Conservation (phyloP, 2,888 invertebrate genomes). For the Unio pictorum region DNA sequence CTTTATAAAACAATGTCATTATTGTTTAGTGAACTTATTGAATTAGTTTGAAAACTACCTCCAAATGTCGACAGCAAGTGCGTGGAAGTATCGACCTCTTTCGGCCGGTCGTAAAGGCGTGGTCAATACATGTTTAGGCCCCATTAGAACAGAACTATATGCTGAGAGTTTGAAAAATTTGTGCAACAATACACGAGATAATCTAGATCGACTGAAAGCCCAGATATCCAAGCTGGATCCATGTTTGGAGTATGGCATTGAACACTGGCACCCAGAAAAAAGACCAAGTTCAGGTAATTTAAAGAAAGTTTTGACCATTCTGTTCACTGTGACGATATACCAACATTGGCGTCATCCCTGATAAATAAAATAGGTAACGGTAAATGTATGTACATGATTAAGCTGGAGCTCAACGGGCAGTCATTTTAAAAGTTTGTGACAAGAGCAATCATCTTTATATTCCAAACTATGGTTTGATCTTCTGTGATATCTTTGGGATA, state of each 20-base stretch:
- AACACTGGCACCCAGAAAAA: slow-evolving; percentile 46
- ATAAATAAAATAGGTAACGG: no score
- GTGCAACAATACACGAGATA: slow-evolving; percentile 41
- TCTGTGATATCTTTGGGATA: no score
- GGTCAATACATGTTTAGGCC: slow-evolving; percentile 51
- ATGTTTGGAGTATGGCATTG: slow-evolving; percentile 42
- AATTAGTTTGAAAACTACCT: no score
- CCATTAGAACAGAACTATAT: slow-evolving; percentile 48
- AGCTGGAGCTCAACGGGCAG: no score
- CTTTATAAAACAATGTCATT: no score
- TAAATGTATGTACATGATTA: no score
- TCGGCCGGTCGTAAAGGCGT: slow-evolving; percentile 16
- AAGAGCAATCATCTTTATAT: no score
- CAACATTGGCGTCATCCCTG: no score
- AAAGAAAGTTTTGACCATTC: neutral
- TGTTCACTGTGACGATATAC: neutral
- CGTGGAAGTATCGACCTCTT: slow-evolving; percentile 18
- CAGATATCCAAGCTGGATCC: slow-evolving; percentile 34
- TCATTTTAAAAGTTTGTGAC: no score
- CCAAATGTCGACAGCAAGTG: slow-evolving; percentile 1
- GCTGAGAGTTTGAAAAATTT: slow-evolving; percentile 46
- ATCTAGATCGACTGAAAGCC: slow-evolving; percentile 35
- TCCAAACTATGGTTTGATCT: no score
- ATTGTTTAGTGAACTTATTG: no score
- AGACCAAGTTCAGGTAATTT: slow-evolving; percentile 35